phyloP scores from a whole-genome alignment of 2,797 vertebrate genomes.

The Lepilemur ruficaudatus region DNA sequence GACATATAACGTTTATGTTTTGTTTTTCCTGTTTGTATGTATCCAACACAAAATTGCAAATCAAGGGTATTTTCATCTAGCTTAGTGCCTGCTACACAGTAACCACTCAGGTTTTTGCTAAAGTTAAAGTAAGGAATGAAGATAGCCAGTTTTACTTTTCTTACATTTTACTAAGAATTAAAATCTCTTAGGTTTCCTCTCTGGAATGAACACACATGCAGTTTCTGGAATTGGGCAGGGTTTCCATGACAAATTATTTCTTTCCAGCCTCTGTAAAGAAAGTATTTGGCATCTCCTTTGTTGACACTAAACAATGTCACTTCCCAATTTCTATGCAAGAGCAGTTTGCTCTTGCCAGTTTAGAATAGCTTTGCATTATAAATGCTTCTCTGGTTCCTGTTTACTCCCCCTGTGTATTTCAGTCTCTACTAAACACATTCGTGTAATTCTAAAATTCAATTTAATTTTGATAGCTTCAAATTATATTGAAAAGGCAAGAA shows the following conservation, averaged over 20 bases:
- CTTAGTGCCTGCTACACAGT: background rate
- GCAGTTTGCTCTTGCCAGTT: background rate
- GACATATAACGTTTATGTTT: background rate
- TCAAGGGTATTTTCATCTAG: background rate
- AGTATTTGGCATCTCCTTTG: background rate
- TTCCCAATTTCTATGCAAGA: constrained; percentile 1
- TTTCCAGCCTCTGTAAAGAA: background rate
- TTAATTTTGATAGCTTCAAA: constrained; percentile 35
- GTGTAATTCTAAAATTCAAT: background rate
- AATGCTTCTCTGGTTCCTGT: background rate
- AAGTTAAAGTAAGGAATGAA: background rate
- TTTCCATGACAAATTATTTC: constrained; percentile 27
- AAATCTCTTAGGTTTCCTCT: background rate
- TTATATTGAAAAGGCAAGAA: constrained; percentile 14
- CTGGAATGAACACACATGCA: background rate
- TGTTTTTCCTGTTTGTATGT: background rate
- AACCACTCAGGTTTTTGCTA: background rate
- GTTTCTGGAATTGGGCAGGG: background rate
- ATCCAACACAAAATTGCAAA: background rate
- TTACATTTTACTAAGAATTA: background rate
- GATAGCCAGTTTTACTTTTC: background rate
- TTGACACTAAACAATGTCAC: background rate
- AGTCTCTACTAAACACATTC: background rate
- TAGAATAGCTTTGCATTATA: background rate
- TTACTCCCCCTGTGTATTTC: background rate